Evolutionary conservation across 1,140 invertebrate genomes (phyloP), one percentile per base, ranked within the genome.

Genomic region (Macrocentrus cingulum): DNA sequence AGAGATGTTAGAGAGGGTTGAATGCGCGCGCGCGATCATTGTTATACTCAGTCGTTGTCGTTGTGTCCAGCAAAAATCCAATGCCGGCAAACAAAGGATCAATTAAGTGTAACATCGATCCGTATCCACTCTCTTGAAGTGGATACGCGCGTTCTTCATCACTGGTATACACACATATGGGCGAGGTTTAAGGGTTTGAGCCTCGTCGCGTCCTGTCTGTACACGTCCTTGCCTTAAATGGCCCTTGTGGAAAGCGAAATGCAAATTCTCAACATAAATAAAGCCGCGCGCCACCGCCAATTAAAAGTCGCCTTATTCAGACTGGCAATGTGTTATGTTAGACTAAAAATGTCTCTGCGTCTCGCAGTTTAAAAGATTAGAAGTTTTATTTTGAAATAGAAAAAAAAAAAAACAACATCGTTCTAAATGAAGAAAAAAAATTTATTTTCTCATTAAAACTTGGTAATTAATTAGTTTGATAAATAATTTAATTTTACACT

Each of bases 261-360:
- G 52, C 64, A 65, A 66, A 65, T 64, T 61, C 32, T 60, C 52
- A 49, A 57, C 56, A 67, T 66, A 65, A 65, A 67, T 69, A 69
- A 69, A 66, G 32, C 49, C 48, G 41, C 11, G 13, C 39, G 50
- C 60, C 44, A 60, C 64, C 65, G 70, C 74, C 75, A 77, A 77
- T 77, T 77, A 77, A 77, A 76, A 76, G 64, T 63, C 70, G 71
- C 72, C 75, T 75, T 76, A 75, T 67, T 62, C 61, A 74, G 69
- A 54, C 59, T 23, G 41, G 13, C 32, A 59, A 53, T 48, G 16
- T 23, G 22, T 32, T 25, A 37, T 36, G 13, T n/a, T 20, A 25
- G 34, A 56, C 15, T 25, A 34, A 19, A 44, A 23, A 44, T 34
- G 34, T 50, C 13, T n/a, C n/a, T n/a, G n/a, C n/a, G n/a, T n/a